Percentiles rank a stretch among this genome's conserved stretches.
phyloP scores from a whole-genome alignment of 1,140 invertebrate genomes.

The Zaprionus tsacasi region DNA sequence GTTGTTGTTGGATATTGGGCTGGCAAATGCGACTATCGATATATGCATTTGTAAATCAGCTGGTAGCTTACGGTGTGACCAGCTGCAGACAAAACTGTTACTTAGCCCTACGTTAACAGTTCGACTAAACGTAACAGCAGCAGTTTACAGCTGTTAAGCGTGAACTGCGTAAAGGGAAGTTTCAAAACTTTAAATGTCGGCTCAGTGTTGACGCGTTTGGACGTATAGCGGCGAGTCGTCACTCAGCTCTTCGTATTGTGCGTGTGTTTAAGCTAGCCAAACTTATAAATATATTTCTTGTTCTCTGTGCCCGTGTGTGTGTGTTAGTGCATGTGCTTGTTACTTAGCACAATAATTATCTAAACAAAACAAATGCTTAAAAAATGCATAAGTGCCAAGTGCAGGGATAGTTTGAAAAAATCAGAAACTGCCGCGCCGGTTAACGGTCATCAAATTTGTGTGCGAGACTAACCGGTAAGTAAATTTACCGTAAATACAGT shows the following conservation, averaged over 20 bases:
- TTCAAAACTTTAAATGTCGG: slow-evolving; percentile 34
- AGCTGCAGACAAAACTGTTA: neutral
- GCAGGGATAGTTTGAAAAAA: slow-evolving; percentile 18
- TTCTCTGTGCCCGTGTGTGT: slow-evolving; percentile 21
- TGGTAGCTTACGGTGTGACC: slow-evolving; percentile 14
- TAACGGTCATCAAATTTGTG: slow-evolving; percentile 17
- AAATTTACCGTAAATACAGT: slow-evolving; percentile 30
- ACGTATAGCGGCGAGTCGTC: slow-evolving; percentile 33
- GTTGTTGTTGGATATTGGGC: neutral
- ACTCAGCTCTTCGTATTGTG: slow-evolving; percentile 11
- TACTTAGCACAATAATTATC: slow-evolving; percentile 33
- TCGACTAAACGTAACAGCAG: slow-evolving; percentile 6
- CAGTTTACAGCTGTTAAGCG: slow-evolving; percentile 12
- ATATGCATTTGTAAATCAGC: slow-evolving; percentile 1
- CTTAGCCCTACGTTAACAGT: slow-evolving; percentile 17
- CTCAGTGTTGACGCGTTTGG: slow-evolving; percentile 35
- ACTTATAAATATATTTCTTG: slow-evolving; percentile 6
- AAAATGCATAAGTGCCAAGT: slow-evolving; percentile 25
- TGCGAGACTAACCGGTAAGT: slow-evolving; percentile 56
- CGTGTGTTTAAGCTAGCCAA: slow-evolving; percentile 24
- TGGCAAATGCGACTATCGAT: slow-evolving; percentile 3
- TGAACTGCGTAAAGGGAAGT: neutral
- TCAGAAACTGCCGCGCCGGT: slow-evolving; percentile 7
- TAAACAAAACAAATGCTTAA: slow-evolving; percentile 41
- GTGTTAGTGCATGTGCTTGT: slow-evolving; percentile 29